A percentile compares a stretch with the other conserved stretches of the same genome.
Conservation (phyloP, 2,797 vertebrate species). For the Cottoperca gobio region DNA sequence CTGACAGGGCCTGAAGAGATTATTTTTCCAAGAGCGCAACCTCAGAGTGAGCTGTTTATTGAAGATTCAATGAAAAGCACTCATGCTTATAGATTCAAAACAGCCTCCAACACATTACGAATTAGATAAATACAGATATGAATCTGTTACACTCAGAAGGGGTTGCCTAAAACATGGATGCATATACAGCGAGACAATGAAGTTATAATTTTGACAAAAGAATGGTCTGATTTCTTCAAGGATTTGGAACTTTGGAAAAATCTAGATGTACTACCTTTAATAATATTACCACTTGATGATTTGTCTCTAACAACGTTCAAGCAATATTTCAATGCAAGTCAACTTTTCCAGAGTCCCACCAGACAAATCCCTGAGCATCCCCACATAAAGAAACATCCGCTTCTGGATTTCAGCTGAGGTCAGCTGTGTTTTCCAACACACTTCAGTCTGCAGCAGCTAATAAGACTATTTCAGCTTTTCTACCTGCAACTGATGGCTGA, state of each 20-base stretch:
- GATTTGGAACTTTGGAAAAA: neutral
- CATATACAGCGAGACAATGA: conserved; percentile 13
- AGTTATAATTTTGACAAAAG: neutral
- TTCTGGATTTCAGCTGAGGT: conserved; percentile 75
- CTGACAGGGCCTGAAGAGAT: conserved; percentile 60
- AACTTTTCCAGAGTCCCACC: conserved; percentile 48
- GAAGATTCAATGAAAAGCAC: conserved; percentile 64
- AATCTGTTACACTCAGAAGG: conserved; percentile 24
- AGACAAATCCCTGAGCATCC: conserved; percentile 47
- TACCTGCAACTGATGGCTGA: conserved; percentile 81
- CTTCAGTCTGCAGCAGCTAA: conserved; percentile 76
- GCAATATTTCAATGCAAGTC: conserved; percentile 36
- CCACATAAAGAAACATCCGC: conserved; percentile 44
- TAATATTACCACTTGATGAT: conserved; percentile 23
- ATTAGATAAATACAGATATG: conserved; percentile 49
- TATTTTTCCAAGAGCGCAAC: conserved; percentile 58
- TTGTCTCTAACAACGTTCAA: conserved; percentile 25
- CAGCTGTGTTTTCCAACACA: conserved; percentile 73
- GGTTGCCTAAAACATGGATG: conserved; percentile 5
- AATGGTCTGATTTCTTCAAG: neutral
- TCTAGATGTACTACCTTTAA: conserved; percentile 6
- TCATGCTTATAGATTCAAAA: conserved; percentile 55
- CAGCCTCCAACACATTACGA: conserved; percentile 59
- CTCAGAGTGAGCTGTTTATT: conserved; percentile 67
- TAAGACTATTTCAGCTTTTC: conserved; percentile 79